Evolutionary conservation across 2,113 vertebrate genomes (phyloP).

Genomic region (Limnothrissa miodon): DNA sequence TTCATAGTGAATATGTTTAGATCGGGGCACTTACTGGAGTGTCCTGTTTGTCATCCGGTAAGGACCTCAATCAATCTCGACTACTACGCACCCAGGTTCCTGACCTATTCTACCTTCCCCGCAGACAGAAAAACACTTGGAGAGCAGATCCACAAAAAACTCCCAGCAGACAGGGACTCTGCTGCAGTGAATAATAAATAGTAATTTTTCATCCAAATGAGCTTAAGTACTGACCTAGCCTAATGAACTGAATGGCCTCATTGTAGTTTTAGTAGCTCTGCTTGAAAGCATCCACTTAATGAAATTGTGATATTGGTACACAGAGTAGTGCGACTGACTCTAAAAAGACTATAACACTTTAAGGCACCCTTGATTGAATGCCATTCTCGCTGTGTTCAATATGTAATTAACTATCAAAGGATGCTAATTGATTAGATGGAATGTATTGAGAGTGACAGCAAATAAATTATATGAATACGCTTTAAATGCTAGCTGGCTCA

Average conservation of each 20-base stretch:
- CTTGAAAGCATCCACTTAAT: background rate
- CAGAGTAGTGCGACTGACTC: background rate
- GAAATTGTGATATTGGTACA: background rate
- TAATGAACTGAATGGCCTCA: conserved; percentile 5
- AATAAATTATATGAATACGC: conserved; percentile 53
- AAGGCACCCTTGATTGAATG: conserved; percentile 59
- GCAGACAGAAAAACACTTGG: too few species aligned
- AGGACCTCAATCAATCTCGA: too few species aligned
- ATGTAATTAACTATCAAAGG: conserved; percentile 66
- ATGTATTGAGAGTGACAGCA: conserved; percentile 67
- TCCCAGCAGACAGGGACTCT: background rate
- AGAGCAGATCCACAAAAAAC: too few species aligned
- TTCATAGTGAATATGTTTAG: too few species aligned
- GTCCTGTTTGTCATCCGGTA: too few species aligned
- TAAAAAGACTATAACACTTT: conserved; percentile 20
- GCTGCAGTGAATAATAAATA: background rate
- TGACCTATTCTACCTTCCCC: too few species aligned
- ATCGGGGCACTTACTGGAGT: too few species aligned
- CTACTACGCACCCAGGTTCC: too few species aligned
- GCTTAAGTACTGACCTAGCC: background rate
- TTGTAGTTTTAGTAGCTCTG: background rate
- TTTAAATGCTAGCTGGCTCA: conserved; percentile 56
- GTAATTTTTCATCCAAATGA: background rate
- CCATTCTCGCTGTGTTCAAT: conserved; percentile 56
- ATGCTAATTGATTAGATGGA: conserved; percentile 63